Conservation (phyloP, 2,888 invertebrate species). For the Acronicta aceris region DNA sequence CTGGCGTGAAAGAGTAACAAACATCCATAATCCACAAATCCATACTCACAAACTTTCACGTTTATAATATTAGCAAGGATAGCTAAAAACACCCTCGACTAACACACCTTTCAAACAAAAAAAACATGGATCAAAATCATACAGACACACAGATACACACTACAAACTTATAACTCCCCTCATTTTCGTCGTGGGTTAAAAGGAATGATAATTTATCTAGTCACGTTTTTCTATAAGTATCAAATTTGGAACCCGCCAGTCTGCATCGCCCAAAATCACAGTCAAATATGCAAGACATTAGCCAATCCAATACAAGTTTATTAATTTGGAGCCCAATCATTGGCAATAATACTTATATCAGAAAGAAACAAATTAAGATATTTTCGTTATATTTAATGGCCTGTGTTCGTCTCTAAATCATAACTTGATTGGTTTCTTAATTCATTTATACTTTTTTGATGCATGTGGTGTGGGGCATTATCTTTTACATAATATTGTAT, state of each 20-base stretch:
- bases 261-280: slow-evolving; percentile 14
- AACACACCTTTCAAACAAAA: too few relatives aligned
- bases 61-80: too few relatives aligned
- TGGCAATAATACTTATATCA: slow-evolving; percentile 41
- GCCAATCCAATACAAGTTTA: slow-evolving; percentile 33
- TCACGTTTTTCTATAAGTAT: too few relatives aligned
- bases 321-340: slow-evolving; percentile 51
- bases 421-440: slow-evolving; percentile 43
- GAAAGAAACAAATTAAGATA: slow-evolving; percentile 53
- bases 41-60: too few relatives aligned
- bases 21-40: too few relatives aligned
- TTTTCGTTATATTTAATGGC: slow-evolving; percentile 50
- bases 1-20: too few relatives aligned
- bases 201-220: too few relatives aligned
- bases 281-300: slow-evolving; percentile 25
- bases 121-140: too few relatives aligned
- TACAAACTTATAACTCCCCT: too few relatives aligned
- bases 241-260: slow-evolving; percentile 12
- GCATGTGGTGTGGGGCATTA: slow-evolving; percentile 10
- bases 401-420: slow-evolving; percentile 51
- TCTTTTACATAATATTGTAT: slow-evolving; percentile 8
- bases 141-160: too few relatives aligned
- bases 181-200: too few relatives aligned
- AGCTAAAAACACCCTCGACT: too few relatives aligned
- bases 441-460: slow-evolving; percentile 48